phyloP scores from a whole-genome alignment of 1,140 invertebrate species.

The Luehdorfia chinensis region DNA sequence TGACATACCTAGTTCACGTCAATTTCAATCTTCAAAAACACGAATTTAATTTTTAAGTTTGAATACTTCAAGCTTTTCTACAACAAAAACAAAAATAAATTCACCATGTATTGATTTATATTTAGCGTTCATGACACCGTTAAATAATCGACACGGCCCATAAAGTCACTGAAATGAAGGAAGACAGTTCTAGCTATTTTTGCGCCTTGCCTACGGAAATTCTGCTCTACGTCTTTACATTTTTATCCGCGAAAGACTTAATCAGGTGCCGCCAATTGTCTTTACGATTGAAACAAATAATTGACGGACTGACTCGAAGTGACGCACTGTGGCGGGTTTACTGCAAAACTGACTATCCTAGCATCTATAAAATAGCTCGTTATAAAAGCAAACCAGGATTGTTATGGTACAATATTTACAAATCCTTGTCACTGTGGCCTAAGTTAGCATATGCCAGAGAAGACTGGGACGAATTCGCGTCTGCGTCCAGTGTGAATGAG shows the following conservation, averaged over 20 bases:
- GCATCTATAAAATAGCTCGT: slow-evolving; percentile 26
- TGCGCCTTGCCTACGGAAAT: slow-evolving; percentile 42
- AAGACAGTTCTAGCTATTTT: slow-evolving; percentile 10
- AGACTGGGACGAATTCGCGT: slow-evolving; percentile 38
- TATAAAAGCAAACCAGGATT: slow-evolving; percentile 28
- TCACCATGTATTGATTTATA: too few species aligned
- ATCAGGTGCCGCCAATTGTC: slow-evolving; percentile 43
- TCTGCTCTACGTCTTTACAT: slow-evolving; percentile 39
- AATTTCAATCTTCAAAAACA: too few species aligned
- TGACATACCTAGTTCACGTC: too few species aligned
- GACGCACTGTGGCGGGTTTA: slow-evolving; percentile 37
- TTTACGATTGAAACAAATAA: slow-evolving; percentile 36
- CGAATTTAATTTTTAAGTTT: too few species aligned
- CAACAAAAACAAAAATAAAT: too few species aligned
- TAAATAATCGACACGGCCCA: too few species aligned
- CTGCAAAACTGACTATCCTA: slow-evolving; percentile 40
- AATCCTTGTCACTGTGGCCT: slow-evolving; percentile 44
- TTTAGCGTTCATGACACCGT: too few species aligned
- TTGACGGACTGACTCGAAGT: slow-evolving; percentile 33
- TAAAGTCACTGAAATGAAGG: slow-evolving; percentile 1
- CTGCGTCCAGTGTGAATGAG: slow-evolving; percentile 26
- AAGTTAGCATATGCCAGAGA: slow-evolving; percentile 31
- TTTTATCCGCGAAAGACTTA: slow-evolving; percentile 36
- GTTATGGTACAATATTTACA: slow-evolving; percentile 40
- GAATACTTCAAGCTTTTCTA: too few species aligned